A percentile compares a stretch with the other conserved stretches of the same genome.
Conservation (phyloP, 2,797 vertebrate genomes). For the Paguma larvata region DNA sequence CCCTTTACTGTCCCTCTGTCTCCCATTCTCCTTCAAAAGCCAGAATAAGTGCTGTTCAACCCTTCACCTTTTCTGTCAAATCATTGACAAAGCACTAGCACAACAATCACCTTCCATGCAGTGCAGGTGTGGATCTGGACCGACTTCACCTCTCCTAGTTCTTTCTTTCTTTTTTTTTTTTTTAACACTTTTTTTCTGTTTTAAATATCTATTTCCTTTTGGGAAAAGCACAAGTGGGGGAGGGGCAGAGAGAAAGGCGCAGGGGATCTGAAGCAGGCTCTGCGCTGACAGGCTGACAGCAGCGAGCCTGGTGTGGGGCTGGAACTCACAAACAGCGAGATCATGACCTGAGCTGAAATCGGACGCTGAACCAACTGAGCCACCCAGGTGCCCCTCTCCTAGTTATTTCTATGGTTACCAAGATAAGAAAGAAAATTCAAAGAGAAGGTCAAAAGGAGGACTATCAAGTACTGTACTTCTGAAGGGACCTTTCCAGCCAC, state of each 20-base stretch:
- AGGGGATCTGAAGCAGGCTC: too few species aligned
- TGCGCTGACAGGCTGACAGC: too few species aligned
- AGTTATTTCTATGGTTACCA: constrained; percentile 43
- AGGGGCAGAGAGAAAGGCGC: too few species aligned
- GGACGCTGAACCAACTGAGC: too few species aligned
- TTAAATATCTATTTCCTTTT: too few species aligned
- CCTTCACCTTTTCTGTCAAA: constrained; percentile 20
- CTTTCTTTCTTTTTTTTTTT: background rate
- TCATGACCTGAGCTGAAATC: too few species aligned
- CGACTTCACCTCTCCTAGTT: background rate
- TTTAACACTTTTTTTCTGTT: too few species aligned
- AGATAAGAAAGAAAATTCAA: constrained; percentile 56
- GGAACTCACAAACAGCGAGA: too few species aligned
- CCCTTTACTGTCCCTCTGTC: background rate
- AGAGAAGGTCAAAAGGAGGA: constrained; percentile 51
- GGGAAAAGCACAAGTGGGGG: too few species aligned
- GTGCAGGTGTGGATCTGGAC: background rate
- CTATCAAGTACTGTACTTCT: background rate
- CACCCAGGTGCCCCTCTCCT: background rate
- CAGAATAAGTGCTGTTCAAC: background rate
- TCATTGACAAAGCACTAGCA: background rate
- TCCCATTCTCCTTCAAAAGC: background rate
- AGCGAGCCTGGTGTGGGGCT: too few species aligned
- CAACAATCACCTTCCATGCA: background rate
- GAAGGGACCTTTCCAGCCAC: constrained; percentile 23